A percentile compares a stretch with the other conserved stretches of the same genome.
Conservation (phyloP, 2,797 vertebrate species). For the Eospalax fontanierii region DNA sequence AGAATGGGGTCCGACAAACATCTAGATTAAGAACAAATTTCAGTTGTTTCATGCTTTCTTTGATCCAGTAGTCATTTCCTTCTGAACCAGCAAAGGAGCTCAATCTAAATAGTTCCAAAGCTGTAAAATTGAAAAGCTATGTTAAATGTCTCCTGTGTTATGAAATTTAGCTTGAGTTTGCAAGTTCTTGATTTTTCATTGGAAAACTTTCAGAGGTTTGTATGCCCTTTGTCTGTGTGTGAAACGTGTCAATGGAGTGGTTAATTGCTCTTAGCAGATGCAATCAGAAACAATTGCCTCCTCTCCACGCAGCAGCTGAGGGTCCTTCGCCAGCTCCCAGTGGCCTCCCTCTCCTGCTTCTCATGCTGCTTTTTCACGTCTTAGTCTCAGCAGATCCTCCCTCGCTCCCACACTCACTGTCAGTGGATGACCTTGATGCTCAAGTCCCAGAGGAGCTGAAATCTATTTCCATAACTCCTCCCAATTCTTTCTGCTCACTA, state of each 20-base stretch:
- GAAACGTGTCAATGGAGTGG: neutral
- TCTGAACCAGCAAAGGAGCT: neutral
- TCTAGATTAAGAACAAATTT: conserved; percentile 41
- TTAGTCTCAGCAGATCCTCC: neutral
- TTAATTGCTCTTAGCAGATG: conserved; percentile 43
- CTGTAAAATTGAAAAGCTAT: conserved; percentile 30
- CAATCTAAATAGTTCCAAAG: conserved; percentile 1
- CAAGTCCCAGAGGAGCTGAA: neutral
- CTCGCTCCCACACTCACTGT: neutral
- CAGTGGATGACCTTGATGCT: conserved; percentile 19
- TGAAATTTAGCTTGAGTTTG: conserved; percentile 51
- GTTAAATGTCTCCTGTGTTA: conserved; percentile 36
- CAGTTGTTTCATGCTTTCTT: neutral
- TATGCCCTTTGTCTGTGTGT: conserved; percentile 27
- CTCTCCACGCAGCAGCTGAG: neutral
- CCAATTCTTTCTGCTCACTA: neutral
- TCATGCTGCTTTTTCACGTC: neutral
- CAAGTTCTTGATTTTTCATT: conserved; percentile 17
- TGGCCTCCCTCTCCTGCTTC: neutral
- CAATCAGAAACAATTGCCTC: conserved; percentile 37
- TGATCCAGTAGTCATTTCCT: neutral
- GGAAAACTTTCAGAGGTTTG: conserved; percentile 17
- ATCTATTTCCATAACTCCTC: conserved; percentile 24
- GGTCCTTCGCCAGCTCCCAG: neutral
- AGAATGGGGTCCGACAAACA: conserved; percentile 20